phyloP scores from a whole-genome alignment of 2,888 invertebrate species.

The Spilosoma lubricipeda region DNA sequence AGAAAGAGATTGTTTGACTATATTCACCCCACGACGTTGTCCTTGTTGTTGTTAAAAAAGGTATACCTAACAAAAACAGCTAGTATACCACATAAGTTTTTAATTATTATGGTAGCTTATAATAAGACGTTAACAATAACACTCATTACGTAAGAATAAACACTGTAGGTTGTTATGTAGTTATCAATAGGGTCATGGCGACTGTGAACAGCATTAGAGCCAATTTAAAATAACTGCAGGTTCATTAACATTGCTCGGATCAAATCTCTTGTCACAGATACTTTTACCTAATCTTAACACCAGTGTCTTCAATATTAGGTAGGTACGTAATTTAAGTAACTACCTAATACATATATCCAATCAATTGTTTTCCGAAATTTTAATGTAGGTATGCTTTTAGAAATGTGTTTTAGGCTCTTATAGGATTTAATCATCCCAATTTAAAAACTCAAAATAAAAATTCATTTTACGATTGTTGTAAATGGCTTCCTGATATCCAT shows the following conservation, averaged over 20 bases:
- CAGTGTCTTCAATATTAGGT: not conserved
- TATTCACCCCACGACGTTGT: no score
- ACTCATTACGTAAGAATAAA: conserved; percentile 15
- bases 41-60: no score
- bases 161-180: not conserved
- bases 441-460: not conserved
- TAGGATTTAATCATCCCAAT: not conserved
- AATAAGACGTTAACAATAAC: conserved; percentile 1
- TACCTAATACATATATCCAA: conserved; percentile 7
- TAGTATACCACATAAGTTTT: not conserved
- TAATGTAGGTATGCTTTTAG: not conserved
- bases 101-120: not conserved
- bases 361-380: conserved; percentile 10
- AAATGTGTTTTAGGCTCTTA: not conserved
- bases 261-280: conserved; percentile 8
- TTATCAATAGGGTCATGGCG: conserved; percentile 21
- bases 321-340: not conserved
- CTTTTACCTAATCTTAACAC: conserved; percentile 11
- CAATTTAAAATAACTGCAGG: conserved; percentile 17
- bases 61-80: no score
- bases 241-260: conserved; percentile 26
- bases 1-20: no score
- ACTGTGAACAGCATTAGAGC: conserved; percentile 9
- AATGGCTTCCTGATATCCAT: not conserved
- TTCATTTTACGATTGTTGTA: not conserved